Evolutionary conservation across 2,113 vertebrate genomes (phyloP).

Genomic region (Aegithalos caudatus): DNA sequence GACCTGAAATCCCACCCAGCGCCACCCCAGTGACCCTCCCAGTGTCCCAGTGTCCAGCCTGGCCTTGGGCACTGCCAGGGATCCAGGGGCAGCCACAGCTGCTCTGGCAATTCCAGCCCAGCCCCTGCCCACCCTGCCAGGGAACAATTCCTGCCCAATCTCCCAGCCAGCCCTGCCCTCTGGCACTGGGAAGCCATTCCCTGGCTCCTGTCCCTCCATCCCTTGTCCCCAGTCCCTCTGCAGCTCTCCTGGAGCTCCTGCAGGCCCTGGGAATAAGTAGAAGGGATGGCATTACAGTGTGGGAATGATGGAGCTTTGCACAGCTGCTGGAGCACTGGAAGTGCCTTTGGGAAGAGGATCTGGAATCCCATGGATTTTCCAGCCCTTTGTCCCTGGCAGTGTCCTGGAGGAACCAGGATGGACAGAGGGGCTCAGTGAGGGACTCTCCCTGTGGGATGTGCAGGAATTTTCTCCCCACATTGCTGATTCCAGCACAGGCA

Average conservation of each 20-base stretch:
- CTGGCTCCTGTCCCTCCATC: fast-evolving
- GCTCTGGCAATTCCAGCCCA: background rate
- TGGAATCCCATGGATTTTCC: background rate
- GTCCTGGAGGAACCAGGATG: background rate
- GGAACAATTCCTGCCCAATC: background rate
- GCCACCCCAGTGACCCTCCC: background rate
- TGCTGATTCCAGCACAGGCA: background rate
- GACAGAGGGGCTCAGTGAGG: background rate
- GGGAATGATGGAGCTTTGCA: background rate
- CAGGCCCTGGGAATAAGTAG: background rate
- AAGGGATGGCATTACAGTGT: background rate
- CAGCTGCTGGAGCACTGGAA: background rate
- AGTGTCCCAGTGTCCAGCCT: background rate
- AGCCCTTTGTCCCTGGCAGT: background rate
- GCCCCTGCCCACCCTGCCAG: background rate
- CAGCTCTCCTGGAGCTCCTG: background rate
- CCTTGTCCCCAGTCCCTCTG: background rate
- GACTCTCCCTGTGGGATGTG: background rate
- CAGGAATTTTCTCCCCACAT: background rate
- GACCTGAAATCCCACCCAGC: background rate
- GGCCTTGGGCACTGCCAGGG: background rate
- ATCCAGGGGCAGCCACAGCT: background rate
- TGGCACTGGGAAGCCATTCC: background rate
- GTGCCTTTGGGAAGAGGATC: background rate
- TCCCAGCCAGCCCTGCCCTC: background rate